Conservation (phyloP, 2,888 invertebrate species). For the Synanthedon myopaeformis region DNA sequence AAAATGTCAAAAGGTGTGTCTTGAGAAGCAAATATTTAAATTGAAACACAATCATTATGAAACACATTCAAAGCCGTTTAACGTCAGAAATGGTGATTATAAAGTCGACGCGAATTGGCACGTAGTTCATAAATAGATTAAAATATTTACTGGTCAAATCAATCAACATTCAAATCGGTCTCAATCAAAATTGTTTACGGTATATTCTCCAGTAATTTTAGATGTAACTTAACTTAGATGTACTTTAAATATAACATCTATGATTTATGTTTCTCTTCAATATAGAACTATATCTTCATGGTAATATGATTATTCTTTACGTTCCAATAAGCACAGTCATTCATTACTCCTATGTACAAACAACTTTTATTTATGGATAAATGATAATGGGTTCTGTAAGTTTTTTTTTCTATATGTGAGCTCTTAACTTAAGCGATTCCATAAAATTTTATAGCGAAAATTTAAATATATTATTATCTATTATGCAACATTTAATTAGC, state of each 20-base stretch:
- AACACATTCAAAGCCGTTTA: too few relatives aligned
- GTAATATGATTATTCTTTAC: background rate
- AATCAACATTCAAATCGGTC: constrained; percentile 17
- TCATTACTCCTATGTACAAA: too few relatives aligned
- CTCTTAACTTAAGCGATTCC: too few relatives aligned
- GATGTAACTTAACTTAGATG: constrained; percentile 12
- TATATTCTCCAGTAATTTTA: constrained; percentile 6
- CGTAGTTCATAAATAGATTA: constrained; percentile 16
- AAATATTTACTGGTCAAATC: constrained; percentile 22
- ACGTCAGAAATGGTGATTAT: constrained; percentile 2
- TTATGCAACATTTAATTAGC: too few relatives aligned
- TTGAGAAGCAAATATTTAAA: constrained; percentile 1
- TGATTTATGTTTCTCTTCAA: constrained; percentile 18
- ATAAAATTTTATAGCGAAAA: too few relatives aligned
- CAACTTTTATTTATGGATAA: too few relatives aligned
- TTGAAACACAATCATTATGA: background rate
- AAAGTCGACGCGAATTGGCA: constrained; percentile 17
- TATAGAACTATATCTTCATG: background rate
- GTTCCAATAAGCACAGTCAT: background rate
- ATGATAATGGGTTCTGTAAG: too few relatives aligned
- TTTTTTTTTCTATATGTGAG: too few relatives aligned
- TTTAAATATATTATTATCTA: too few relatives aligned
- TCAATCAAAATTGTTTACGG: constrained; percentile 23
- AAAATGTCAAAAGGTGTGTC: background rate
- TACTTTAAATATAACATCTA: constrained; percentile 18